phyloP scores from a whole-genome alignment of 2,797 vertebrate species.

The Emys orbicularis region DNA sequence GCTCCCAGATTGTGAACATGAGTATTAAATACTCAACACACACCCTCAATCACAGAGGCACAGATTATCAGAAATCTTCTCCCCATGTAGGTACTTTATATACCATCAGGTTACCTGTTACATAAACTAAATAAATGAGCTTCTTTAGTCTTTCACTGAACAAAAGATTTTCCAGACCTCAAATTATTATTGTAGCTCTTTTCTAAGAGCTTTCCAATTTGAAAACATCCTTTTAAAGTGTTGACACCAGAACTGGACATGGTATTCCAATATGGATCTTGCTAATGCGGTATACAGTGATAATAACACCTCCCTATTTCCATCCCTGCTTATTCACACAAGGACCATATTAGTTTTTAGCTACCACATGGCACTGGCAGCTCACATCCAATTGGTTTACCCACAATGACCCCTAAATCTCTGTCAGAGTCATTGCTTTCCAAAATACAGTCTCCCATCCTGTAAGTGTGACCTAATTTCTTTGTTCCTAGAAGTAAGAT shows the following conservation, averaged over 20 bases:
- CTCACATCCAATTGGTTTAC: too few relatives aligned
- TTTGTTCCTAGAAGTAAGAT: too few relatives aligned
- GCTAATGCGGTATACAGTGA: background rate
- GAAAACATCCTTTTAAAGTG: background rate
- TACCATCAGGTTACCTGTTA: background rate
- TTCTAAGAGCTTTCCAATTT: background rate
- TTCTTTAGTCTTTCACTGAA: background rate
- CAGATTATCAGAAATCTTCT: background rate
- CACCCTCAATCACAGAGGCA: background rate
- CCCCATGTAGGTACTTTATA: background rate
- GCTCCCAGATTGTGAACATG: background rate
- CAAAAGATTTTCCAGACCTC: background rate
- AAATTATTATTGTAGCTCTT: background rate
- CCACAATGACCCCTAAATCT: too few relatives aligned
- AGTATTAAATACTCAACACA: background rate
- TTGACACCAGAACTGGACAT: background rate
- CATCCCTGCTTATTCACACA: too few relatives aligned
- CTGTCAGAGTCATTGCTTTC: too few relatives aligned
- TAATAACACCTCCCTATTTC: too few relatives aligned
- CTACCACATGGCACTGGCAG: too few relatives aligned
- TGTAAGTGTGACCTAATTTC: too few relatives aligned
- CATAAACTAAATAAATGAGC: background rate
- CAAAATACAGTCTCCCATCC: too few relatives aligned
- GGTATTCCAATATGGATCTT: background rate
- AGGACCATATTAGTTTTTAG: too few relatives aligned